A percentile compares a stretch with the other conserved stretches of the same genome.
Conservation (phyloP, 2,888 invertebrate species). For the Pelosia muscerda region DNA sequence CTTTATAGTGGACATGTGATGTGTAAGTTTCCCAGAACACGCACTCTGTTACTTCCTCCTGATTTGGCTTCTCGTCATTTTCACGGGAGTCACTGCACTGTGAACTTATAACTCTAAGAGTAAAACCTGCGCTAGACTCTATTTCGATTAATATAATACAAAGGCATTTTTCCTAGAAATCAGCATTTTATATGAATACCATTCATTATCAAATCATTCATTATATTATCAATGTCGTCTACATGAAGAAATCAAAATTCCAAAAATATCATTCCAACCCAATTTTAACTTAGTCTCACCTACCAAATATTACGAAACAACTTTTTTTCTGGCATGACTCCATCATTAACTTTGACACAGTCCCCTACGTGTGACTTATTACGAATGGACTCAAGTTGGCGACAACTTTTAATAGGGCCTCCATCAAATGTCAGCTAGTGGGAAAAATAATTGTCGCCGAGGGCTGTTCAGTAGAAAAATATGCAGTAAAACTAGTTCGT, state of each 20-base stretch:
- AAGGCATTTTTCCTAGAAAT: no score
- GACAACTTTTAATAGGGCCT: conserved; percentile 69
- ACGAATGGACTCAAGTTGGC: conserved; percentile 57
- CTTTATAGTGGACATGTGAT: no score
- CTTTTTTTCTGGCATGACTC: conserved; percentile 33
- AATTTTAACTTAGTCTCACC: conserved; percentile 42
- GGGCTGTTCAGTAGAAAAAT: conserved; percentile 6
- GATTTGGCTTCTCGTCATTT: no score
- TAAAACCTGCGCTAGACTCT: no score
- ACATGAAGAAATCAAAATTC: background rate
- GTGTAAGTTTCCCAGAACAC: no score
- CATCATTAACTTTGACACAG: conserved; percentile 50
- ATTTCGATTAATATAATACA: no score
- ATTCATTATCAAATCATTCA: background rate
- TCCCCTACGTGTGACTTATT: conserved; percentile 50
- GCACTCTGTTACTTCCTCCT: no score
- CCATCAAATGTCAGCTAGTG: conserved; percentile 55
- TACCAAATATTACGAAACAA: conserved; percentile 41
- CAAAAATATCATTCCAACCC: conserved; percentile 16
- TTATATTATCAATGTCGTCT: background rate
- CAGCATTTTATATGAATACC: no score
- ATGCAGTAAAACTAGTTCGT: conserved; percentile 24
- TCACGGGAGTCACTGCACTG: no score
- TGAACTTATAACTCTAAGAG: no score
- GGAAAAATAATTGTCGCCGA: conserved; percentile 53